phyloP scores from a whole-genome alignment of 1,140 invertebrate genomes.

The Drosophila elegans region DNA sequence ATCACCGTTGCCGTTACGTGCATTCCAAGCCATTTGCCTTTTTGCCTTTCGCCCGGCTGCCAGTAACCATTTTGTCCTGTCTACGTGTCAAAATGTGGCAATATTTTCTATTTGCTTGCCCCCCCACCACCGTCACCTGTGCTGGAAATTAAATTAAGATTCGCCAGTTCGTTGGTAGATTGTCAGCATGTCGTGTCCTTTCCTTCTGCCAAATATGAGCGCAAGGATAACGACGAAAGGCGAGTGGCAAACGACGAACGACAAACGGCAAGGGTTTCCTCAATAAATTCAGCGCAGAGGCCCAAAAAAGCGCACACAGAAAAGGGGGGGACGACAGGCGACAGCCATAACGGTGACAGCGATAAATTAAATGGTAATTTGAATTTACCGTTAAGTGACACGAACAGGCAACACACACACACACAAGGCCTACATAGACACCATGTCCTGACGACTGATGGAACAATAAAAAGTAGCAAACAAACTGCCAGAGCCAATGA shows the following conservation, averaged over 20 bases:
- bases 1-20: slow-evolving; percentile 50
- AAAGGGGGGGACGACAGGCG: slow-evolving; percentile 57
- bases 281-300: slow-evolving; percentile 65
- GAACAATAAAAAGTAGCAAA: slow-evolving; percentile 59
- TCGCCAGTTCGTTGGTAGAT: slow-evolving; percentile 40
- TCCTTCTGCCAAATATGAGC: slow-evolving; percentile 58
- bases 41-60: slow-evolving; percentile 3
- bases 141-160: slow-evolving; percentile 59
- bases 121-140: not conserved
- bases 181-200: slow-evolving; percentile 50
- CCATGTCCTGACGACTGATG: slow-evolving; percentile 30
- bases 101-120: slow-evolving; percentile 44
- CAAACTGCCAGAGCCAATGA: slow-evolving; percentile 67
- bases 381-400: slow-evolving; percentile 83
- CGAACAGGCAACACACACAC: slow-evolving; percentile 56
- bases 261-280: slow-evolving; percentile 61
- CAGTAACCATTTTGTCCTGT: slow-evolving; percentile 23
- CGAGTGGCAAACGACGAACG: slow-evolving; percentile 5
- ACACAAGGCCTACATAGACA: slow-evolving; percentile 24
- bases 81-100: slow-evolving; percentile 55
- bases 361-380: slow-evolving; percentile 84
- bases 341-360: slow-evolving; percentile 83
- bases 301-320: slow-evolving; percentile 23
- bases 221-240: slow-evolving; percentile 42
- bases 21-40: slow-evolving; percentile 35